Evolutionary conservation across 2,888 invertebrate genomes (phyloP), one percentile per base, ranked within the genome.

Genomic region (Lepidocyrtinus sp.): DNA sequence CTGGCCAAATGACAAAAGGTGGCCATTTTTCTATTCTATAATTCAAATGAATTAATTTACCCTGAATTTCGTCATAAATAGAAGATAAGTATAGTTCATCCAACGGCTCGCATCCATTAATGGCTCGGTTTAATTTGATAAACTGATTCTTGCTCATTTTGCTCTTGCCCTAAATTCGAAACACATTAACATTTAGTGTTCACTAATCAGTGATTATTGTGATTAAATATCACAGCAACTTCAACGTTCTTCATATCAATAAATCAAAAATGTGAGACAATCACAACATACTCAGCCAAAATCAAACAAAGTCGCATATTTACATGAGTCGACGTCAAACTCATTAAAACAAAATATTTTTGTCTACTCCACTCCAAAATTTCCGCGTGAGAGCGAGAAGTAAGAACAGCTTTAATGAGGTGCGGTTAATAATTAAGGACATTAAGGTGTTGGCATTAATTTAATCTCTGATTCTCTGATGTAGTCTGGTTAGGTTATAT

Each of bases 11-110:
- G 36, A 5, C 36, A 36, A 36, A 36, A 9, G 36, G 36, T 36
- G 7, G 36, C 36, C 36, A 9, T 36, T 36, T 36, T 5, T 36
- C 36, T 5, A 36, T 36, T 36, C 7, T 55, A 55, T n/a, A 55
- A 55, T 55, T 55, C 55, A 55, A 55, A 15, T n/a, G n/a, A 55
- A 55, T 55, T 55, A 3, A 55, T 55, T 75, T 82, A 82, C 82
- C 82, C 45, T 82, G 75, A 64, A 82, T 82, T 82, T 82, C 82
- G 68, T 82, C 79, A 79, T 82, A 82, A 55, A 79, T 67, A 36
- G 70, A 62, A 36, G 71, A 71, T 36, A 79, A 24, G 27, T 17
- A 79, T 26, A 68, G 24, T 45, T 79, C 79, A 25, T 67, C 70
- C 71, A 82, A 78, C 15, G 78, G 78, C 72, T 82, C 82, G 68